Base-by-base conservation (phyloP, 1,140 invertebrate species). In the Papilio xuthus region DNA sequence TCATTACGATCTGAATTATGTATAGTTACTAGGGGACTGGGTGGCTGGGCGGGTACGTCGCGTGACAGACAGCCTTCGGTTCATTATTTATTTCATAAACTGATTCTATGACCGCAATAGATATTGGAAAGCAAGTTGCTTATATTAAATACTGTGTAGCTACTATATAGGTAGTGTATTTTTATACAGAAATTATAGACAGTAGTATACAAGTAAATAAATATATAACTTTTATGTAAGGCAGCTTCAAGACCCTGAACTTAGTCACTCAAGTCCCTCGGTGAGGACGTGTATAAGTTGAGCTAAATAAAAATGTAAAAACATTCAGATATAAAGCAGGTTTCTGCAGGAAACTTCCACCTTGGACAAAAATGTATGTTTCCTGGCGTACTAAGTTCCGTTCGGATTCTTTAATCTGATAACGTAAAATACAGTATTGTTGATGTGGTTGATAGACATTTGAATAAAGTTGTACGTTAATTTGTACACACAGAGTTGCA, bases 31-130 rank as follows among this genome's bases (percentile, higher is more conserved):
- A n/a, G 69, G 69, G n/a, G 69, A 53, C 50, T 53, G 50, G 50
- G 50, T n/a, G 50, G 50, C n/a, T 53, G 50, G 69, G 69, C 41
- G 69, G 69, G 41, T 37, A 71, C 69, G 28, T 71, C 69, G 69
- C 69, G 69, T 71, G 71, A 73, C 41, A 50, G 20, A 73, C 20
- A 47, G 20, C 37, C 71, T 73, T 47, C 41, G 23, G 20, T 73
- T 70, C 37, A 72, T 42, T 73, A 73, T 50, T 73, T 73, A 73
- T 73, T 73, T 73, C 71, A 26, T 42, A 73, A 42, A 42, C 37
- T 47, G 42, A 71, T 42, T 71, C 32, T 41, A 71, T 71, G 70
- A 73, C 71, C 41, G 37, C 23, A 47, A 73, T 73, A 47, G 71
- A 47, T 47, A 26, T 73, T 47, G 37, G 41, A 73, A 73, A 73